Percentiles rank a stretch among this genome's conserved stretches.
These are phyloP conservation scores for Sminthurides aquaticus DNA, from an alignment of 2,888 invertebrate genomes.

Conservation along the genomic window DNA sequence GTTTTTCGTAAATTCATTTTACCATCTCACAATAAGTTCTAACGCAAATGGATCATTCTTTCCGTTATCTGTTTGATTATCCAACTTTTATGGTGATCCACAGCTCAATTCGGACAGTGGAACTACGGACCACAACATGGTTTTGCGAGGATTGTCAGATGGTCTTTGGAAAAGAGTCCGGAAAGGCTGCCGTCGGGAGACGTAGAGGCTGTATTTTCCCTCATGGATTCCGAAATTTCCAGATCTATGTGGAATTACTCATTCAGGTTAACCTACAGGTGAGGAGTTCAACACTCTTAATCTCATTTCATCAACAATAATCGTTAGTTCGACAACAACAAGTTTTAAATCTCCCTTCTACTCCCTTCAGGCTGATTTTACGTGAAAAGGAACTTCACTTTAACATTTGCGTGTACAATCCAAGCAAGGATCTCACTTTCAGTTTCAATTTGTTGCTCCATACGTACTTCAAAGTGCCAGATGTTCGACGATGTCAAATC, in stretches of 20 bases:
- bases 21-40: too few relatives aligned
- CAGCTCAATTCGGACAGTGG: constrained; percentile 52
- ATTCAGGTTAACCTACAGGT: constrained; percentile 49
- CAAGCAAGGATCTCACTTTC: constrained; percentile 82
- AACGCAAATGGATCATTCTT: neutral
- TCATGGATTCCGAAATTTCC: constrained; percentile 88
- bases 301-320: too few relatives aligned
- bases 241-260: constrained; percentile 90
- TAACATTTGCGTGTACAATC: constrained; percentile 88
- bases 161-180: constrained; percentile 83
- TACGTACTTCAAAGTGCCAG: constrained; percentile 92
- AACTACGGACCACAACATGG: constrained; percentile 92
- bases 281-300: constrained; percentile 3
- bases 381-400: constrained; percentile 86
- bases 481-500: constrained; percentile 83
- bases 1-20: constrained; percentile 84
- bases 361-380: constrained; percentile 82
- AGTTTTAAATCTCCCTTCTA: too few relatives aligned
- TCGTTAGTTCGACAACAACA: too few relatives aligned
- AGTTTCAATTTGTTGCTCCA: constrained; percentile 87
- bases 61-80: neutral
- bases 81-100: neutral
- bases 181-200: constrained; percentile 82
- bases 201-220: constrained; percentile 82
- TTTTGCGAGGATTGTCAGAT: constrained; percentile 84